These are phyloP conservation scores for Mesaphorura yosii DNA, from an alignment of 1,140 invertebrate genomes.

Conservation along the genomic window DNA sequence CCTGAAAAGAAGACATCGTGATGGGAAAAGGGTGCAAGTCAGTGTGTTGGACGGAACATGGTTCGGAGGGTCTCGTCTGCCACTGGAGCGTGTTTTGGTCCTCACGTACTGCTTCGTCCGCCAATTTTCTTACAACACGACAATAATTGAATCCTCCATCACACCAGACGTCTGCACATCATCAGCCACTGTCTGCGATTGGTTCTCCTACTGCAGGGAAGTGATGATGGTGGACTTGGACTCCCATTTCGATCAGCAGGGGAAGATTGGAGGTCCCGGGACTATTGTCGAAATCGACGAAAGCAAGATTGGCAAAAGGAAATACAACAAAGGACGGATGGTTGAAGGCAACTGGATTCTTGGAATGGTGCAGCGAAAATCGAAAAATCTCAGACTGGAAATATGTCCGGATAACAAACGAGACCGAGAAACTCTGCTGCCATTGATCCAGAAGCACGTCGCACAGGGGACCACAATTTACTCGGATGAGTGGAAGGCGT, in stretches of 20 bases:
- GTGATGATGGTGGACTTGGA: background rate
- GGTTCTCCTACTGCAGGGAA: background rate
- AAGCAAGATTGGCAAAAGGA: conserved; percentile 31
- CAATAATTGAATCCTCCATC: no score
- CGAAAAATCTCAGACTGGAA: conserved; percentile 13
- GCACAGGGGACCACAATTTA: conserved; percentile 31
- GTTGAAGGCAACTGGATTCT: conserved; percentile 37
- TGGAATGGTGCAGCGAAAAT: conserved; percentile 32
- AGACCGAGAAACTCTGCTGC: conserved; percentile 19
- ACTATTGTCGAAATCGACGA: conserved; percentile 32
- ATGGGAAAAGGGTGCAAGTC: no score
- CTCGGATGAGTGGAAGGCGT: conserved; percentile 32
- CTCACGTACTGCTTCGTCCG: no score
- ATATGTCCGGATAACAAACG: conserved; percentile 24
- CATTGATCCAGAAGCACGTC: conserved; percentile 29
- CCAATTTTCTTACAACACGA: no score
- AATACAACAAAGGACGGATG: conserved; percentile 31
- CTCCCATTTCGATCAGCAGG: background rate
- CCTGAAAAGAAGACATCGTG: no score
- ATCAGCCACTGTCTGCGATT: background rate
- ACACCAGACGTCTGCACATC: background rate
- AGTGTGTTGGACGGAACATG: no score
- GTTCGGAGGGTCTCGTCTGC: no score
- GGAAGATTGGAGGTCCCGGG: background rate
- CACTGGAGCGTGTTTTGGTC: no score